These are phyloP conservation scores for Elanus axillaris DNA, from an alignment of 2,113 vertebrate genomes.

Conservation along the genomic window DNA sequence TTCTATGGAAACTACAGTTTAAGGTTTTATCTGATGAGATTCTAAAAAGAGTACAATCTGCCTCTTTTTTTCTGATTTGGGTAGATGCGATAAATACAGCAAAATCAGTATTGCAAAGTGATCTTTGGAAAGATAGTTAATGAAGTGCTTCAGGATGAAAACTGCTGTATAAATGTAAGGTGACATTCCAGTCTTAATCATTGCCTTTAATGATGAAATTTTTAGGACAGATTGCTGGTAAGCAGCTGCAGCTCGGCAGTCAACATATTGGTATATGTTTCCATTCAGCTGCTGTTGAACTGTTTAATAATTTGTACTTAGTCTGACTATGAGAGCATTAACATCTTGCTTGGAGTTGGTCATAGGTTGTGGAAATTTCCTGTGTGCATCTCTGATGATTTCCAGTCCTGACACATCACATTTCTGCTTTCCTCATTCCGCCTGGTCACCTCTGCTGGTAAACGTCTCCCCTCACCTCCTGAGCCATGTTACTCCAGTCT, in stretches of 20 bases:
- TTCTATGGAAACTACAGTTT: slow-evolving; percentile 58
- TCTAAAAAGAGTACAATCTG: slow-evolving; percentile 29
- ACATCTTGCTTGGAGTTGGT: background rate
- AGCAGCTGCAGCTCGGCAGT: background rate
- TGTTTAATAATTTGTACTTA: background rate
- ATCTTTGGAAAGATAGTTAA: slow-evolving; percentile 37
- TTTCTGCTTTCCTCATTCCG: background rate
- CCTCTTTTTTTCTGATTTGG: background rate
- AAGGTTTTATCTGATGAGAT: slow-evolving; percentile 50
- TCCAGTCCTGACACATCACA: background rate
- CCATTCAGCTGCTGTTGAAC: background rate
- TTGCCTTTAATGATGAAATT: background rate
- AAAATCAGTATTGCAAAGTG: slow-evolving; percentile 1
- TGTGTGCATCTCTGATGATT: background rate
- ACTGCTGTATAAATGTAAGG: background rate
- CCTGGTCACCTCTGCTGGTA: background rate
- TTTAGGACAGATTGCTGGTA: background rate
- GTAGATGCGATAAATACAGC: slow-evolving; percentile 34
- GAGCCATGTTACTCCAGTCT: background rate
- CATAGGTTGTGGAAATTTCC: background rate
- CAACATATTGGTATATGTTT: background rate
- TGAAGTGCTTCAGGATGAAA: slow-evolving; percentile 47
- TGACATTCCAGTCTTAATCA: slow-evolving; percentile 38
- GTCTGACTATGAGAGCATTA: background rate
- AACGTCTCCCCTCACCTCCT: background rate